Evolutionary conservation across 2,113 vertebrate genomes (phyloP).

Genomic region (Hypomesus transpacificus): DNA sequence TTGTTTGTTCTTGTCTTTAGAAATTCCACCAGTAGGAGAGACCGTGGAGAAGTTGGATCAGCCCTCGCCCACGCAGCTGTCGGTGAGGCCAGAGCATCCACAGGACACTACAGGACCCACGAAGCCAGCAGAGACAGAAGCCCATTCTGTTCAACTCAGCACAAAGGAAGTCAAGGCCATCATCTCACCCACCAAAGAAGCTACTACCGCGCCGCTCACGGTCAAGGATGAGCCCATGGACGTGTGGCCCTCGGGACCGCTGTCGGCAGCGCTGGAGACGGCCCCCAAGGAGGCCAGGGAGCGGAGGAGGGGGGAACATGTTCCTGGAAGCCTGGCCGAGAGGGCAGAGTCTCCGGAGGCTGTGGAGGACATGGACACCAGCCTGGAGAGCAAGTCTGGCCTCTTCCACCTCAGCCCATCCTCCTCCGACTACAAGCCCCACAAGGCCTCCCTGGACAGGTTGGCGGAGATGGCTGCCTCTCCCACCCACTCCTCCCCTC

Average conservation of each 20-base stretch:
- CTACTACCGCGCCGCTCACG: slow-evolving; percentile 54
- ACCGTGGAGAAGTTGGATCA: slow-evolving; percentile 30
- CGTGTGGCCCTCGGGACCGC: slow-evolving; percentile 53
- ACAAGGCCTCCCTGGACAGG: slow-evolving; percentile 68
- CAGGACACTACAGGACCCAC: slow-evolving; percentile 55
- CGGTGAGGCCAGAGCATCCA: slow-evolving; percentile 57
- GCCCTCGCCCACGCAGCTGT: slow-evolving; percentile 36
- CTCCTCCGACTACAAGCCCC: slow-evolving; percentile 72
- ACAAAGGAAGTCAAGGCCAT: slow-evolving; percentile 69
- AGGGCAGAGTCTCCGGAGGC: slow-evolving; percentile 38
- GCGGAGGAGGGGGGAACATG: slow-evolving; percentile 41
- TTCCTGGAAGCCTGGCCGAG: slow-evolving; percentile 45
- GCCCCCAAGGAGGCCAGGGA: slow-evolving; percentile 46
- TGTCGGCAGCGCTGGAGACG: slow-evolving; percentile 50
- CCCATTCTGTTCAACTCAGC: slow-evolving; percentile 48
- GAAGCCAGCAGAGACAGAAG: slow-evolving; percentile 64
- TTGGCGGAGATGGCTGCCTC: slow-evolving; percentile 68
- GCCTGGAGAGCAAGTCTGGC: slow-evolving; percentile 64
- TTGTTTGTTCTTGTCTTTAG: not conserved
- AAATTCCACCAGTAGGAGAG: slow-evolving; percentile 50
- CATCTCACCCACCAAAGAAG: slow-evolving; percentile 68
- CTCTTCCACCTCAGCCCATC: slow-evolving; percentile 62
- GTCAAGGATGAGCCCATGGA: slow-evolving; percentile 58
- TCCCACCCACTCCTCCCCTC: slow-evolving; percentile 63
- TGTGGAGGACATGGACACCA: slow-evolving; percentile 63